Base-by-base conservation (phyloP, 1,140 invertebrate species). In the Manduca sexta region DNA sequence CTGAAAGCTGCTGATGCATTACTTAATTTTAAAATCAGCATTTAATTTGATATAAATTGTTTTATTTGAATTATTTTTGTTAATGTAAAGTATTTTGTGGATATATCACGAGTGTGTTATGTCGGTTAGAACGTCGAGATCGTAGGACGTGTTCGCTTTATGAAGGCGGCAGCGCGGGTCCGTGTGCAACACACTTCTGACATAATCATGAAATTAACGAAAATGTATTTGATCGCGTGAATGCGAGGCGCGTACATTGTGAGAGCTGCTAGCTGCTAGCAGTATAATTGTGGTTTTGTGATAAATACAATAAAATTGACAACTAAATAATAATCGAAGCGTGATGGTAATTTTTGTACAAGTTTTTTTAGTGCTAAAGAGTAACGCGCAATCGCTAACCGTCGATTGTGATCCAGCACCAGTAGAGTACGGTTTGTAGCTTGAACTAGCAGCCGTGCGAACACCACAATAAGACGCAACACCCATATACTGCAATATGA, bases 231-330 rank as follows among this genome's bases (percentile, higher is more conserved):
- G 62, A 68, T 69, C 34, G 44, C 64, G 59, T 56, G 43, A 68
- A 59, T 31, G 52, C 54, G 64, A 56, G 52, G 61, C 62, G 50
- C 59, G 62, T 63, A 74, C 45, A 60, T 60, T 76, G 74, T 81
- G 75, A 84, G 62, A 74, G 51, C 76, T 84, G 82, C 79, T 78
- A 83, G 81, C 42, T 69, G 69, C 81, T 85, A 72, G 82, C 82
- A 82, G 76, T 79, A 80, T 74, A 85, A 83, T 81, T 66, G 77
- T 66, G 56, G 68, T 83, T 74, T 80, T 84, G 78, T 83, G 78
- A 82, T 85, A 84, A 64, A 57, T 70, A 76, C 78, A 84, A 84
- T 84, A 70, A 74, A 82, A 84, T 84, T 82, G 81, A 73, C 45
- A 74, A 74, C 70, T 69, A 63, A 71, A 49, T 58, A 50, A 71